These are phyloP conservation scores for Ashinkailepas kermadecensis DNA, from an alignment of 2,888 invertebrate genomes.

Conservation along the genomic window DNA sequence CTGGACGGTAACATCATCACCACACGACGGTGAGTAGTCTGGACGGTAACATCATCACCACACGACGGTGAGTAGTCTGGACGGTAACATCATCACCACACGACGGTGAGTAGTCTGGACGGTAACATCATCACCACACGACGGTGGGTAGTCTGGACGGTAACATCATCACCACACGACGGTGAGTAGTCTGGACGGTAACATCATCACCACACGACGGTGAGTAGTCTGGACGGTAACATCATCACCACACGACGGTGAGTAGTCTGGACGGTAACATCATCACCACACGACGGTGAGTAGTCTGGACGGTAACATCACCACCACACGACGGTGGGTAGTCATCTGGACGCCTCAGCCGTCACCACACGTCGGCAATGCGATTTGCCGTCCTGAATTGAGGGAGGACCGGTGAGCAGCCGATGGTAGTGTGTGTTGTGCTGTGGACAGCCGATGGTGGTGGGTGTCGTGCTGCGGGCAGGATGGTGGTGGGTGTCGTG, in stretches of 20 bases:
- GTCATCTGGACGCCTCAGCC: no score
- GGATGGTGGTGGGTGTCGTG: no score
- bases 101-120: conserved; percentile 41
- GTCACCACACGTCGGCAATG: no score
- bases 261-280: conserved; percentile 70
- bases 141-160: conserved; percentile 75
- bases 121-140: conserved; percentile 96
- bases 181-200: conserved; percentile 49
- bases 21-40: conserved; percentile 74
- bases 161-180: conserved; percentile 93
- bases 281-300: conserved; percentile 90
- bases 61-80: conserved; percentile 65
- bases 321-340: no score
- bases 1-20: conserved; percentile 86
- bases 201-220: no score
- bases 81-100: no score
- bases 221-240: conserved; percentile 59
- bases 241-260: conserved; percentile 95
- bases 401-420: no score
- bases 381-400: no score
- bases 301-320: no score
- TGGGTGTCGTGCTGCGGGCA: no score
- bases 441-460: no score
- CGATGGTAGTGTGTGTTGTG: no score
- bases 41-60: conserved; percentile 93